A percentile compares a stretch with the other conserved stretches of the same genome.
Conservation (phyloP, 2,113 vertebrate species). For the Zosterops borbonicus region DNA sequence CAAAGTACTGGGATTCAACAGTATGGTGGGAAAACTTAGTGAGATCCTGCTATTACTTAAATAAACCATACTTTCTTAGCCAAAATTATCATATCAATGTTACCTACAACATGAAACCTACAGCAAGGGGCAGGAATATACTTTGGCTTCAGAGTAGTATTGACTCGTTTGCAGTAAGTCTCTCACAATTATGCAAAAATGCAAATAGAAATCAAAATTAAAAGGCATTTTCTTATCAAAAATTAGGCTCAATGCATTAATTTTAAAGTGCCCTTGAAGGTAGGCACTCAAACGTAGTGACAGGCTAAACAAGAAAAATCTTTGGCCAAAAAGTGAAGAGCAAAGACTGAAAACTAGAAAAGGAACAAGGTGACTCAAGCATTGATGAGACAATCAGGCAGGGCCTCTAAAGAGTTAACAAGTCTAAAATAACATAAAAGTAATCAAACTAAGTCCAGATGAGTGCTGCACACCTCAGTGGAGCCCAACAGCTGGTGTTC, state of each 20-base stretch:
- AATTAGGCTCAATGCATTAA: neutral
- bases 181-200: neutral
- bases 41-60: neutral
- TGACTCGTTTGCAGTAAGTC: neutral
- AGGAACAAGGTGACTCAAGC: neutral
- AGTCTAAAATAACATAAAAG: conserved; percentile 34
- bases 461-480: conserved; percentile 54
- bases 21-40: neutral
- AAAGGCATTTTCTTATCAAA: neutral
- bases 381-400: neutral
- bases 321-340: neutral
- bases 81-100: neutral
- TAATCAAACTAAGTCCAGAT: conserved; percentile 57
- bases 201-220: neutral
- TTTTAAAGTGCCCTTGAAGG: neutral
- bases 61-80: neutral
- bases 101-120: neutral
- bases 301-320: neutral
- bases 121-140: neutral
- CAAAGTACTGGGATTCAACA: neutral
- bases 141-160: neutral
- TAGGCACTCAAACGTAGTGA: neutral
- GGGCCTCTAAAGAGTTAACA: conserved; percentile 24
- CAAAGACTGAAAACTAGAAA: neutral
- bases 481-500: conserved; percentile 46